Evolutionary conservation across 2,888 invertebrate genomes (phyloP).

Genomic region (Agrochola litura): DNA sequence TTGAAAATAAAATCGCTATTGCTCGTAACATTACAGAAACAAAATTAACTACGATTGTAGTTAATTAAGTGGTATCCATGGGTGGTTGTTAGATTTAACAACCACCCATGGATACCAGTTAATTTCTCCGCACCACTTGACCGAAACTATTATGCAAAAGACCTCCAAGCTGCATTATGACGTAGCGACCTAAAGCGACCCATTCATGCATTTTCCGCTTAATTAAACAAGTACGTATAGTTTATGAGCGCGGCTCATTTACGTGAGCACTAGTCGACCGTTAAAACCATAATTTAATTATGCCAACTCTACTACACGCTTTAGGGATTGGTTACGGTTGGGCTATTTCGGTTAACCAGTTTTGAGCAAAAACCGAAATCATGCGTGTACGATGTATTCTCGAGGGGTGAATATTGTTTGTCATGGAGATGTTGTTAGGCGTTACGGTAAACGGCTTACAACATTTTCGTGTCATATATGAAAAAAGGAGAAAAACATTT

Average conservation of each 20-base stretch:
- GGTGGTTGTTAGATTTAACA: background rate
- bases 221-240: slow-evolving; percentile 75
- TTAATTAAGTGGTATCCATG: slow-evolving; percentile 26
- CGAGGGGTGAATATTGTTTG: slow-evolving; percentile 42
- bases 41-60: background rate
- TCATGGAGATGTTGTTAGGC: slow-evolving; percentile 3
- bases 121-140: slow-evolving; percentile 45
- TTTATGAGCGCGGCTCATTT: slow-evolving; percentile 75
- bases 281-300: slow-evolving; percentile 75
- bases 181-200: slow-evolving; percentile 55
- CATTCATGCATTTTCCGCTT: slow-evolving; percentile 71
- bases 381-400: slow-evolving; percentile 13
- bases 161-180: slow-evolving; percentile 56
- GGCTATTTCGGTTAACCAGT: slow-evolving; percentile 38
- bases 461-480: background rate
- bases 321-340: slow-evolving; percentile 53
- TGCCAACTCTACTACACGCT: slow-evolving; percentile 62
- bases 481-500: background rate
- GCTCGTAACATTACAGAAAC: background rate
- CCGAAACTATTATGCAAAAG: slow-evolving; percentile 58
- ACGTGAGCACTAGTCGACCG: slow-evolving; percentile 67
- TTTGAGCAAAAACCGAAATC: slow-evolving; percentile 53
- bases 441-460: slow-evolving; percentile 9
- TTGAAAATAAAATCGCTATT: background rate
- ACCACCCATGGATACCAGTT: slow-evolving; percentile 15